Base-by-base conservation (phyloP, 1,140 invertebrate genomes). In the Acromyrmex charruanus region DNA sequence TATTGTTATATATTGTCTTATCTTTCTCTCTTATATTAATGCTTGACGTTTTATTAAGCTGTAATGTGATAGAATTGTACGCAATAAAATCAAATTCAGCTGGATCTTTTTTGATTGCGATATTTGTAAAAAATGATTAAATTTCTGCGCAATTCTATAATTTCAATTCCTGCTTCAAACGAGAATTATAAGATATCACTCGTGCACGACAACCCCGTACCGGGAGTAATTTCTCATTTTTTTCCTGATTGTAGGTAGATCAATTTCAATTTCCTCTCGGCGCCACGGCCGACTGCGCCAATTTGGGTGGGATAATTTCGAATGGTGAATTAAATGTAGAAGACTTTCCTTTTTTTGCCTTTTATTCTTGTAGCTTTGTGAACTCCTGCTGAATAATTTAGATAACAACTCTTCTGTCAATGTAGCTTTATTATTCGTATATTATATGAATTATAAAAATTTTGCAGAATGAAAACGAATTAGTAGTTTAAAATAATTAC, bases 241-340 rank as follows among this genome's bases (percentile, higher is more conserved):
- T 77, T 77, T n/a, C 58, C 18, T 44, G 58, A 53, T 69, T 80
- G 31, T 44, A 51, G 53, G 53, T 49, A 39, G 77, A 68, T 68
- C 77, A 51, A 59, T 80, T 80, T 80, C 65, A 80, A 80, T 80
- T 80, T 80, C 65, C 65, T 80, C 18, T 18, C 21, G 61, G 63
- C 39, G 18, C 28, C 18, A 80, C 49, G n/a, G 49, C 58, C 77
- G 77, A 80, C 25, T n/a, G 65, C 49, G 49, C n/a, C 44, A 39
- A 53, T 80, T 80, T 55, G 25, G n/a, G 39, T 55, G 14, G 10
- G 14, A 39, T 80, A 69, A 80, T 80, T 69, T 58, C 16, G 21
- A 55, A 10, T 10, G 1, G 4, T 16, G 65, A 80, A 69, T 80
- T 80, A 80, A 69, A 80, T n/a, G 16, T 7, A 14, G 21, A 53